These are phyloP conservation scores for Ariolimax columbianus DNA, from an alignment of 2,888 invertebrate genomes.

Conservation along the genomic window DNA sequence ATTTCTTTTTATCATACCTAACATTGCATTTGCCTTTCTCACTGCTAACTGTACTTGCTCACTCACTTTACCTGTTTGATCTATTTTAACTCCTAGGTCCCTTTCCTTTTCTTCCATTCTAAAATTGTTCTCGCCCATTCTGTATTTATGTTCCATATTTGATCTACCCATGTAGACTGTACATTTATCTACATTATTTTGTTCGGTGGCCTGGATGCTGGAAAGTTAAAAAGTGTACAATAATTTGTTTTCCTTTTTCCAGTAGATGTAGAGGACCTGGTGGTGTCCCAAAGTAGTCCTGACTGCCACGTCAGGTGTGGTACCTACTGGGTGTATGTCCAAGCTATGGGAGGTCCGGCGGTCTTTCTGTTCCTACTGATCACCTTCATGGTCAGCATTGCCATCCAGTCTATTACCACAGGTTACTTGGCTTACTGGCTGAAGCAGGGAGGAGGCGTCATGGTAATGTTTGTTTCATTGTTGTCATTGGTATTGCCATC, in stretches of 20 bases:
- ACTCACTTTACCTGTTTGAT: too few relatives aligned
- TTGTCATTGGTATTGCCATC: background rate
- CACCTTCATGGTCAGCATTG: constrained; percentile 81
- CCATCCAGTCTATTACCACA: constrained; percentile 82
- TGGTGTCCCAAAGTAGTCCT: constrained; percentile 76
- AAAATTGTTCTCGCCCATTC: too few relatives aligned
- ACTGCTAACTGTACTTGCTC: too few relatives aligned
- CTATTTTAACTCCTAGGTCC: too few relatives aligned
- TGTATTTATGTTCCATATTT: too few relatives aligned
- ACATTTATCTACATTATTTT: too few relatives aligned
- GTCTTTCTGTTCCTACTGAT: constrained; percentile 61
- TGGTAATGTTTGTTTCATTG: constrained; percentile 60
- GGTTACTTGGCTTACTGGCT: constrained; percentile 83
- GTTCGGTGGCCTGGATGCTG: too few relatives aligned
- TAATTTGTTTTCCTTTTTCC: background rate
- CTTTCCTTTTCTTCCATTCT: too few relatives aligned
- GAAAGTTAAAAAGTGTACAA: too few relatives aligned
- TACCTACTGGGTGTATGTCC: constrained; percentile 81
- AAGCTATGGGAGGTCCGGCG: constrained; percentile 76
- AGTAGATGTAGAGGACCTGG: constrained; percentile 72
- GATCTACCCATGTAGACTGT: too few relatives aligned
- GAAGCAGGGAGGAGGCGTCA: constrained; percentile 75
- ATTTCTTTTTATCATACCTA: too few relatives aligned
- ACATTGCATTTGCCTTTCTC: too few relatives aligned
- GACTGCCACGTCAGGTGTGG: constrained; percentile 77